phyloP scores from a whole-genome alignment of 2,797 vertebrate species.

The Lindbergichthys nudifrons region DNA sequence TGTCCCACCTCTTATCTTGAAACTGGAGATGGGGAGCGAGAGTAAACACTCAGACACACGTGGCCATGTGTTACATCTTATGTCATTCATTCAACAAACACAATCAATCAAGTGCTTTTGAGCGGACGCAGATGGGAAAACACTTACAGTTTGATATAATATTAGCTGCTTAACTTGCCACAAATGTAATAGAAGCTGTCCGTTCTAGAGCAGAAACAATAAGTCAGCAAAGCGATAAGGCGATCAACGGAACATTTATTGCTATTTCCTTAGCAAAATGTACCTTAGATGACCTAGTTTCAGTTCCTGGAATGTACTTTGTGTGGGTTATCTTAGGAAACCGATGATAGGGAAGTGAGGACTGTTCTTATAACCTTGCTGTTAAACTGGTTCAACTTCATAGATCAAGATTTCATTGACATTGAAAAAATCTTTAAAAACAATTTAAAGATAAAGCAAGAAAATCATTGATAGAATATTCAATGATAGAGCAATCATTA shows the following conservation, averaged over 20 bases:
- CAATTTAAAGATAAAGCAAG: too few species aligned
- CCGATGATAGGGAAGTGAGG: not conserved
- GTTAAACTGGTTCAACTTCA: not conserved
- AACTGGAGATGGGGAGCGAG: conserved; percentile 51
- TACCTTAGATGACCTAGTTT: not conserved
- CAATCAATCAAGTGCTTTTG: conserved; percentile 10
- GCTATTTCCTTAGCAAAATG: not conserved
- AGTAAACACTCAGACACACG: conserved; percentile 27
- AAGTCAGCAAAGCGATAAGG: not conserved
- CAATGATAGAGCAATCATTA: not conserved
- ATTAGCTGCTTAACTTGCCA: not conserved
- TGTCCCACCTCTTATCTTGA: conserved; percentile 45
- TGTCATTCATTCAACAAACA: conserved; percentile 17
- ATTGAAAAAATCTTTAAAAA: not conserved
- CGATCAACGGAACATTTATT: not conserved
- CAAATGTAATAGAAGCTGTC: not conserved
- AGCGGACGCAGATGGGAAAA: conserved; percentile 1
- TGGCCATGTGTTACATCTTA: conserved; percentile 16
- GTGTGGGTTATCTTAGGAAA: not conserved
- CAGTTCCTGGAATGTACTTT: not conserved
- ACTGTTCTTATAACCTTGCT: not conserved
- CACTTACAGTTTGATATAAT: conserved; percentile 8
- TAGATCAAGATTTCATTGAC: not conserved
- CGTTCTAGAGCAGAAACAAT: not conserved
- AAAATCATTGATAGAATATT: not conserved